Evolutionary conservation across 2,113 vertebrate species (phyloP).

Genomic region (Chrysemys picta): DNA sequence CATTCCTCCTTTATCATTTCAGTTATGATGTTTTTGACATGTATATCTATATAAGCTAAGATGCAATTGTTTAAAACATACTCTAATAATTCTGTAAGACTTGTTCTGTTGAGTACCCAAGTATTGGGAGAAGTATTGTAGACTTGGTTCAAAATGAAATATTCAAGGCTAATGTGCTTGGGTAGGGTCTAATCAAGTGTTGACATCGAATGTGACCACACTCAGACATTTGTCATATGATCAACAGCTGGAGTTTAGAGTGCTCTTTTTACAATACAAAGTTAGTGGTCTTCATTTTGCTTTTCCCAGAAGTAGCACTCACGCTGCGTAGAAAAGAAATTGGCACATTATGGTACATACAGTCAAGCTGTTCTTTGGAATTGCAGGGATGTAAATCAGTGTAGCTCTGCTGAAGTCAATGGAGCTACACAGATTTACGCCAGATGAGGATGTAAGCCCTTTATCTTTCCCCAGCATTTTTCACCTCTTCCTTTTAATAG

Average conservation of each 20-base stretch:
- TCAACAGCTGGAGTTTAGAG: not conserved
- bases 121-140: fast-evolving
- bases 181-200: not conserved
- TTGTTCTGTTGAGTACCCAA: fast-evolving
- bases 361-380: not conserved
- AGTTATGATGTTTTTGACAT: not conserved
- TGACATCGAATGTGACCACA: conserved; percentile 25
- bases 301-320: fast-evolving
- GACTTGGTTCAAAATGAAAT: not conserved
- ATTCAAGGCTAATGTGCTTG: not conserved
- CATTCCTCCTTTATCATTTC: fast-evolving
- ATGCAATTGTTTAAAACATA: conserved; percentile 12
- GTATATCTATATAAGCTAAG: not conserved
- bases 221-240: conserved; percentile 26
- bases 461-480: not conserved
- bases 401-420: not conserved
- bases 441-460: not conserved
- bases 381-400: not conserved
- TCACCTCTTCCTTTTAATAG: not conserved
- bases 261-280: not conserved
- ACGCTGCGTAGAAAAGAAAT: fast-evolving
- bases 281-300: fast-evolving
- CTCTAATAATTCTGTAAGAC: not conserved
- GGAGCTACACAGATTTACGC: not conserved
- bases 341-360: not conserved